Evolutionary conservation across 2,888 invertebrate genomes (phyloP), one percentile per base, ranked within the genome.

Genomic region (Neoitamus cyanurus): DNA sequence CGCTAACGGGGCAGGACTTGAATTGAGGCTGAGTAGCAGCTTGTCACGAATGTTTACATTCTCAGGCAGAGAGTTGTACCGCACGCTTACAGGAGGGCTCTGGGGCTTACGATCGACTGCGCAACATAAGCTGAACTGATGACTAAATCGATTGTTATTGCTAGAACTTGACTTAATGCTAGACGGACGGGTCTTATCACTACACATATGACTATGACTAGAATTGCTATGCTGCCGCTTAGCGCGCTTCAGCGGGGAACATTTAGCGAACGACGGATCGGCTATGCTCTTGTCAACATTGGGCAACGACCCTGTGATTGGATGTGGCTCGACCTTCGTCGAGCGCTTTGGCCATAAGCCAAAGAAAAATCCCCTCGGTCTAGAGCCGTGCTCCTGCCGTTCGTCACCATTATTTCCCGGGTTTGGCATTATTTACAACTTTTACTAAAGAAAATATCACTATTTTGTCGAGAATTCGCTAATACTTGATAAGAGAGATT

Each of bases 51-150:
- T 68, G 15, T 46, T 42, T 2, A 86, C 87, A 46, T 87, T 88
- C 85, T 90, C 90, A 9, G 89, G 89, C 86, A 90, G 87, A 75
- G 91, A 91, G 87, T 90, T 91, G 83, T 91, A 91, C 3, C 90
- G 90, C 75, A 91, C 91, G 9, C 90, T 89, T 2, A 91, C 90
- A 6, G 91, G 90, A 2, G 91, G 90, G 20, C 91, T 90, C 85
- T 89, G 86, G 0, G 89, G 89, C 48, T 90, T 90, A 83, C 90
- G 89, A 73, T 91, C 90, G 0, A 89, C 89, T 85, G 90, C 90
- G 86, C 91, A 91, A 86, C 91, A 91, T 84, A 91, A 87, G 80
- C 90, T 90, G 83, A 91, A 91, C 86, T 90, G 90, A 88, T 91
- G 91, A 78, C 91, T 91, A 31, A 91, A 90, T 4, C 91, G 87